These are phyloP conservation scores for Eutrigla gurnardus DNA, from an alignment of 2,797 vertebrate species.

Conservation along the genomic window DNA sequence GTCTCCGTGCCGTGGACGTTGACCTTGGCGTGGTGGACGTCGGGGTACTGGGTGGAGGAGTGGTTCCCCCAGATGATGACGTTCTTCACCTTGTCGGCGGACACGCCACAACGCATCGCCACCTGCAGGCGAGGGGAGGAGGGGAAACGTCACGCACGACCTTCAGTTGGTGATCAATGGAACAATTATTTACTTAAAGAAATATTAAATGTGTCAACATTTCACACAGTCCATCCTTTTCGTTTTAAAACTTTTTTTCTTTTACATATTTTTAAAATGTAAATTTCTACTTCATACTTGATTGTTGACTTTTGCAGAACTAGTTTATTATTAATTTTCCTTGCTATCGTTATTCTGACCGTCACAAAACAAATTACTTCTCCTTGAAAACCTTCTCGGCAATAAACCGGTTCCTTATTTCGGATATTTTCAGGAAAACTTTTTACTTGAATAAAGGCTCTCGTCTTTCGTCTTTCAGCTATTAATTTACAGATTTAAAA, in stretches of 20 bases:
- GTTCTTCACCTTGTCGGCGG: constrained; percentile 91
- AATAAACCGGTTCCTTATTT: not conserved
- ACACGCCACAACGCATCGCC: constrained; percentile 90
- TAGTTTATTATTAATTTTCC: not conserved
- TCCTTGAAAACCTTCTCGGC: not conserved
- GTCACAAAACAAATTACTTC: not conserved
- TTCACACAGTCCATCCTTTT: not conserved
- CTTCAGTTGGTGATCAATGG: not conserved
- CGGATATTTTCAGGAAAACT: not conserved
- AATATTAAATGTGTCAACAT: not conserved
- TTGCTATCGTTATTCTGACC: not conserved
- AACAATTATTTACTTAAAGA: not conserved
- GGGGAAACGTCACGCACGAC: too few species aligned
- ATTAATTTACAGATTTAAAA: not conserved
- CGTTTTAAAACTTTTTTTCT: not conserved
- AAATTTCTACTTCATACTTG: not conserved
- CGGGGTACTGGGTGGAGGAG: constrained; percentile 97
- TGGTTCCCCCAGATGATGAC: constrained; percentile 99
- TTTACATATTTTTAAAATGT: not conserved
- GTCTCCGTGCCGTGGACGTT: constrained; percentile 85
- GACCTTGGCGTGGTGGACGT: constrained; percentile 92
- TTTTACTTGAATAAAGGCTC: not conserved
- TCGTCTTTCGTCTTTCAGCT: too few species aligned
- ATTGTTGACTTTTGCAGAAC: not conserved
- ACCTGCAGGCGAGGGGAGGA: constrained; percentile 79